phyloP scores from a whole-genome alignment of 2,113 vertebrate species.

The Synodontis membranacea region DNA sequence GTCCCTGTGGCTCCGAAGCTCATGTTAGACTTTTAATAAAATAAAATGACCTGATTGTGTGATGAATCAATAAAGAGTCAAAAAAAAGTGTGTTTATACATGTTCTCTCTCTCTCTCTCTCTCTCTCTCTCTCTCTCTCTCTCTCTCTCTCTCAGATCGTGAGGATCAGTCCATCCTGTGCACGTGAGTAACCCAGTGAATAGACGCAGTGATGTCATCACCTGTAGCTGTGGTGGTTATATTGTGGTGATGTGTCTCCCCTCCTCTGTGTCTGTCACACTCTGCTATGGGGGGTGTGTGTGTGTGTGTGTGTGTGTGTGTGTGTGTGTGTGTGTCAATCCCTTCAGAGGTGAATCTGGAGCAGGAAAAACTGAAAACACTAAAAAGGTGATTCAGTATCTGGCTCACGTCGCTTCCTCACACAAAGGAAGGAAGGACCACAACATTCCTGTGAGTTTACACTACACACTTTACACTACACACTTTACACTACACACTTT shows the following conservation, averaged over 20 bases:
- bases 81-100: no score
- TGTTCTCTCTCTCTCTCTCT: not conserved
- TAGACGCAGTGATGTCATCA: not conserved
- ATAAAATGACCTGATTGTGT: no score
- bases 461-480: not conserved
- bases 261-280: not conserved
- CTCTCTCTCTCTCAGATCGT: slow-evolving; percentile 83
- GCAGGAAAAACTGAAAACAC: slow-evolving; percentile 99
- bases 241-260: not conserved
- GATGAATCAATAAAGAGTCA: no score
- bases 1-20: no score
- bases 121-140: slow-evolving; percentile 42
- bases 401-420: slow-evolving; percentile 96
- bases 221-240: not conserved
- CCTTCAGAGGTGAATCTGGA: slow-evolving; percentile 91
- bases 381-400: slow-evolving; percentile 98
- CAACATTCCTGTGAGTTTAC: slow-evolving; percentile 90
- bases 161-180: slow-evolving; percentile 99
- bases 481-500: no score
- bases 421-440: slow-evolving; percentile 98
- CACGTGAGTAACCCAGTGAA: slow-evolving; percentile 86
- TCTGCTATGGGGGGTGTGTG: not conserved
- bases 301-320: not conserved
- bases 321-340: slow-evolving; percentile 35
- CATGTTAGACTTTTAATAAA: no score